Conservation (phyloP, 2,113 vertebrate genomes). For the Fregetta grallaria region DNA sequence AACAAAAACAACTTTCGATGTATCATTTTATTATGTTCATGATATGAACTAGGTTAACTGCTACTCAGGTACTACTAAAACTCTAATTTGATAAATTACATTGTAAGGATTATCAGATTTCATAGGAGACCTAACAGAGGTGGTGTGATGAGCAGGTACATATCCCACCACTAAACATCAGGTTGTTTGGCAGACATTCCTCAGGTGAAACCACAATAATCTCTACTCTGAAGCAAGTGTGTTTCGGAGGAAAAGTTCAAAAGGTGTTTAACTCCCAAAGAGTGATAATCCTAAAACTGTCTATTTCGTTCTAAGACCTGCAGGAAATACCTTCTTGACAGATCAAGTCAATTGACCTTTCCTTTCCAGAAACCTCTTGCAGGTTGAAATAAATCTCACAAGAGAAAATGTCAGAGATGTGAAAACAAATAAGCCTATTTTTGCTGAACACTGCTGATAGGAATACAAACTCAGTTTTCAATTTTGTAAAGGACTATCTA, state of each 20-base stretch:
- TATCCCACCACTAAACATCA: background rate
- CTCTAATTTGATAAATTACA: background rate
- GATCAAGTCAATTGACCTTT: background rate
- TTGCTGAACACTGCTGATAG: background rate
- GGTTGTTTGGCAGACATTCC: background rate
- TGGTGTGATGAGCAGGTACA: background rate
- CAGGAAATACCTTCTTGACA: background rate
- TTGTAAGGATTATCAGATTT: background rate
- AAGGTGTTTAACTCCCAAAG: background rate
- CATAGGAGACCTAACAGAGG: background rate
- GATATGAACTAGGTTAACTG: background rate
- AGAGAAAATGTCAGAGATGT: background rate
- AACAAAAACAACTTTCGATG: background rate
- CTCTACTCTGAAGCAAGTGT: background rate
- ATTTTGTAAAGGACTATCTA: background rate
- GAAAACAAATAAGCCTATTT: background rate
- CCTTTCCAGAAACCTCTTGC: background rate
- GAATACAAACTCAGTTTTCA: background rate
- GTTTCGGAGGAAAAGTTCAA: background rate
- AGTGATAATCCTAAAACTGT: background rate
- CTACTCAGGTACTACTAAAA: background rate
- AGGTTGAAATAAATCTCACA: background rate
- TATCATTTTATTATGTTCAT: background rate
- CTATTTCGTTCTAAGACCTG: background rate
- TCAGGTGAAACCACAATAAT: background rate